Base-by-base conservation (phyloP, 1,140 invertebrate species). In the Marisa cornuarietis region DNA sequence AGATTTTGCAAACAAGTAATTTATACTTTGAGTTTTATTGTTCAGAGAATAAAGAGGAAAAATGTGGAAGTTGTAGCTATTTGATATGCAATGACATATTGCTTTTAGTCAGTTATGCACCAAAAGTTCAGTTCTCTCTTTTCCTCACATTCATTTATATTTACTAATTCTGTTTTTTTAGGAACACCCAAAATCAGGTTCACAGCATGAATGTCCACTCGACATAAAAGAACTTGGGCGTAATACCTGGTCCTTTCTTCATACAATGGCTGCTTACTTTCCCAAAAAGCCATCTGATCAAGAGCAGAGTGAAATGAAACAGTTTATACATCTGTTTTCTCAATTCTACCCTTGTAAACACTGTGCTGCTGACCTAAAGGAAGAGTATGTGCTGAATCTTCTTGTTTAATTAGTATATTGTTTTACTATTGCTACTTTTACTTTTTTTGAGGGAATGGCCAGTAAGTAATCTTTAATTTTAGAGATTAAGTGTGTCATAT, bases 191-290 rank as follows among this genome's bases (percentile, higher is more conserved):
- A 54, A 52, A 22, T 24, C 11, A 31, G 42, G 42, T 42, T 66
- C 18, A 52, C 20, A 18, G 31, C 80, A 80, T 68, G 85, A 89
- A 22, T 91, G 90, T 81, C 92, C 91, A 4, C 91, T 92, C 92
- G 88, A 89, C 78, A 85, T 81, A 65, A 82, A 88, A 82, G 85
- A 89, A 62, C 75, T 91, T 52, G 93, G 94, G 3, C 88, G 92
- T 20, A 91, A 90, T 42, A 93, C 98, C 10, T 99, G 98, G 98
- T 94, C 95, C 62, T 94, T 99, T 84, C 92, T 99, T 0, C 98
- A 99, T 88, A 97, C 98, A n/a, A 98, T 99, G 94, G 97, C 97
- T 8, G 97, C 97, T 0, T 96, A 98, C 90, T 99, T 95, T 92
- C 97, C 98, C 0, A 94, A 96, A 20, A 94, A 95, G 83, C 98